Percentiles rank a stretch among this genome's conserved stretches.
phyloP scores from a whole-genome alignment of 2,113 vertebrate genomes.

The Eulacestoma nigropectus region DNA sequence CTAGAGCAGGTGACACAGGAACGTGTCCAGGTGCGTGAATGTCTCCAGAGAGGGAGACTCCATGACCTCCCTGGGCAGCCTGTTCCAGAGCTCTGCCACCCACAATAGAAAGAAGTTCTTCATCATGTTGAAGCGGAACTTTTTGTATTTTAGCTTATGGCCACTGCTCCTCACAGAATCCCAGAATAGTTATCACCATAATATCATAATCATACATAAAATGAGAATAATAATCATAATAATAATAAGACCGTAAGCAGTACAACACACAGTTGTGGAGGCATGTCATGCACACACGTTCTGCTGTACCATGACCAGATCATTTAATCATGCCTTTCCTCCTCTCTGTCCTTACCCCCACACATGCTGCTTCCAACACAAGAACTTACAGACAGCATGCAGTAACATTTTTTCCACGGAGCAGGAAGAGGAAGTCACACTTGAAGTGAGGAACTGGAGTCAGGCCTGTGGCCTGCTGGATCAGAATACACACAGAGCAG shows the following conservation, averaged over 20 bases:
- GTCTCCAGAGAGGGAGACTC: background rate
- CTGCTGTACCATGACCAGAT: background rate
- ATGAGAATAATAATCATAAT: background rate
- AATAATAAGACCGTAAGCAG: background rate
- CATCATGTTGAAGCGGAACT: background rate
- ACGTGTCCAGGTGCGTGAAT: background rate
- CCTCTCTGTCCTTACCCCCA: background rate
- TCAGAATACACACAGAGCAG: background rate
- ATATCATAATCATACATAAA: background rate
- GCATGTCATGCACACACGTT: background rate
- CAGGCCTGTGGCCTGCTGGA: background rate
- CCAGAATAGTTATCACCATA: background rate
- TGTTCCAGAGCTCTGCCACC: background rate
- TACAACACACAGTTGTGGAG: background rate
- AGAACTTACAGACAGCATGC: background rate
- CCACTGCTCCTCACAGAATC: background rate
- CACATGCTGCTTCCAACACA: background rate
- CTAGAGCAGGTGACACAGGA: background rate
- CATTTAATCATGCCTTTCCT: background rate
- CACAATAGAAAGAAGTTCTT: background rate
- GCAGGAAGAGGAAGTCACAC: background rate
- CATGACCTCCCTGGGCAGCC: background rate
- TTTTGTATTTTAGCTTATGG: background rate
- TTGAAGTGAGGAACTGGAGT: background rate
- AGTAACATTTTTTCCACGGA: background rate